These are phyloP conservation scores for Pseudococcus longispinus DNA, from an alignment of 2,888 invertebrate species.

Conservation along the genomic window DNA sequence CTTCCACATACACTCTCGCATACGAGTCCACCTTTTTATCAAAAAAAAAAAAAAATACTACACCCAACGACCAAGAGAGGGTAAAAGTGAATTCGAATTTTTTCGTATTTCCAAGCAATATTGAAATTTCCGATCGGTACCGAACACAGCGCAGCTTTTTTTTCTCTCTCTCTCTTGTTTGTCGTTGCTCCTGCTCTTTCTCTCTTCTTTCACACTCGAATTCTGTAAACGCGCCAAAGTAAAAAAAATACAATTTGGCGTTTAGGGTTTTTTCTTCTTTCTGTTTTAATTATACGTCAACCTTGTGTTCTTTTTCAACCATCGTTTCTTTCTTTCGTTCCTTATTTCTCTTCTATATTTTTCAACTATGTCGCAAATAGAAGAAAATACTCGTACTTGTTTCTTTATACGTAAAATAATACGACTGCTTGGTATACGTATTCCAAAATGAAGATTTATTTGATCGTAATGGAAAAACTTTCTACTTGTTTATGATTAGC, in stretches of 20 bases:
- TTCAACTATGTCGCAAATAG: neutral
- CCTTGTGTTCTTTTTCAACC: neutral
- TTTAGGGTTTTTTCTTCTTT: neutral
- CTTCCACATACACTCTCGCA: neutral
- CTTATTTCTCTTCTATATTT: neutral
- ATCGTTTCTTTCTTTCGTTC: neutral
- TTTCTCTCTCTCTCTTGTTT: neutral
- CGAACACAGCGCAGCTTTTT: slow-evolving; percentile 1
- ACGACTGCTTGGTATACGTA: neutral
- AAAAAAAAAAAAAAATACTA: neutral
- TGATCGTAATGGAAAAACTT: neutral
- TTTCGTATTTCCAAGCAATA: slow-evolving; percentile 32
- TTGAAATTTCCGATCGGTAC: slow-evolving; percentile 42
- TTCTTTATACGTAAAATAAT: neutral
- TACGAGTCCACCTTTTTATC: slow-evolving; percentile 13
- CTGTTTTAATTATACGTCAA: slow-evolving; percentile 28
- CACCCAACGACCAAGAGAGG: neutral
- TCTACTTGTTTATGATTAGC: neutral
- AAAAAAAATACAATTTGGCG: slow-evolving; percentile 8
- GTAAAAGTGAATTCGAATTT: slow-evolving; percentile 38
- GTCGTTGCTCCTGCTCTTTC: neutral
- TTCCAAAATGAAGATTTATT: slow-evolving; percentile 1
- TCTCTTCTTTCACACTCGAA: neutral
- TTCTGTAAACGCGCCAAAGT: slow-evolving; percentile 4
- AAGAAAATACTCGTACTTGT: neutral